These are phyloP conservation scores for Eospalax fontanierii DNA, from an alignment of 2,797 vertebrate genomes.

Conservation along the genomic window DNA sequence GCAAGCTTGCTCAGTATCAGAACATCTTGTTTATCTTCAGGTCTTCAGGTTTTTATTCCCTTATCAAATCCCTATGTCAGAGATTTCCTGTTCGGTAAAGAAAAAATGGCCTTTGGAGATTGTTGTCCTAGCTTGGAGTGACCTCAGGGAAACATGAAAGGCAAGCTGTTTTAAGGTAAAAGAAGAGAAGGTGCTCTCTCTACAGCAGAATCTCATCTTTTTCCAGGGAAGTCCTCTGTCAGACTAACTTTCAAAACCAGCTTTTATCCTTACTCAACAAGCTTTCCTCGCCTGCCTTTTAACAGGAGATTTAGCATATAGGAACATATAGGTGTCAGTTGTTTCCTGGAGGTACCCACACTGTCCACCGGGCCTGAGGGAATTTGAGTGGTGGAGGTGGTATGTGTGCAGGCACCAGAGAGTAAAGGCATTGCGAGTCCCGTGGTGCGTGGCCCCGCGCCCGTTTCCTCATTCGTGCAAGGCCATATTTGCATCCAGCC, in stretches of 20 bases:
- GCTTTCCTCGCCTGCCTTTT: conserved; percentile 68
- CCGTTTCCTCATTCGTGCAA: background rate
- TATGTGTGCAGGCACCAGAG: background rate
- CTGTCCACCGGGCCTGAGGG: background rate
- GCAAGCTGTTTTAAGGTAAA: background rate
- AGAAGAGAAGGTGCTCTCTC: conserved; percentile 66
- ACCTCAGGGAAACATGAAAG: conserved; percentile 61
- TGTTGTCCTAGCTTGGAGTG: conserved; percentile 54
- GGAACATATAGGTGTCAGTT: background rate
- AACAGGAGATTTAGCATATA: conserved; percentile 34
- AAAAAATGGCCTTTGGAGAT: conserved; percentile 12
- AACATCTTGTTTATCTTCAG: conserved; percentile 67
- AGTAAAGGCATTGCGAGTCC: fast-evolving
- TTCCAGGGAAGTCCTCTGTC: conserved; percentile 71
- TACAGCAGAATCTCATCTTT: conserved; percentile 63
- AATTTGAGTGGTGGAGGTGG: too few species aligned
- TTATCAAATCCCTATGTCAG: conserved; percentile 7
- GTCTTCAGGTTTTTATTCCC: conserved; percentile 55
- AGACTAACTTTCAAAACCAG: conserved; percentile 72
- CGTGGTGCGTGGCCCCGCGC: fast-evolving
- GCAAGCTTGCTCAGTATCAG: conserved; percentile 17
- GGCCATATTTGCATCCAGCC: background rate
- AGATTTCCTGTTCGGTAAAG: background rate
- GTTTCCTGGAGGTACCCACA: background rate
- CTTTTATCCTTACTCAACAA: conserved; percentile 80